A percentile compares a stretch with the other conserved stretches of the same genome.
Conservation (phyloP, 2,888 invertebrate genomes). For the Thereva unica region DNA sequence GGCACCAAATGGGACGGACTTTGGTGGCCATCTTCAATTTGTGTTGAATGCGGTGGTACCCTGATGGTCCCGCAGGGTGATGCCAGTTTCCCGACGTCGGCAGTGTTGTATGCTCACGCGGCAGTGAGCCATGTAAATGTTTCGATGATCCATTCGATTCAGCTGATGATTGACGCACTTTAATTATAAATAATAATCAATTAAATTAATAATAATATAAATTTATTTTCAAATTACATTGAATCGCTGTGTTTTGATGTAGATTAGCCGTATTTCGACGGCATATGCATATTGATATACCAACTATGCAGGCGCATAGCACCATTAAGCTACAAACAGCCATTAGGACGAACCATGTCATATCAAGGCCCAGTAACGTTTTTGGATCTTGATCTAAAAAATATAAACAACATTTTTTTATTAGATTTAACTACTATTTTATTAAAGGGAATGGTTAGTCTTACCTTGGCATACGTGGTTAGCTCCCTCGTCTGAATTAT, state of each 20-base stretch:
- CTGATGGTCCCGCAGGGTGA: conserved; percentile 83
- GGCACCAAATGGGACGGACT: conserved; percentile 93
- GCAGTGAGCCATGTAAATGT: conserved; percentile 64
- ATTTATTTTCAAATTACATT: conserved; percentile 48
- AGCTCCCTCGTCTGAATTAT: conserved; percentile 89
- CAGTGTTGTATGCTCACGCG: conserved; percentile 63
- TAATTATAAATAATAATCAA: conserved; percentile 6
- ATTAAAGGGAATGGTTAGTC: conserved; percentile 45
- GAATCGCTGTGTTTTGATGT: conserved; percentile 61
- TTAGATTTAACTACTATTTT: background rate
- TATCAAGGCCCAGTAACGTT: conserved; percentile 72
- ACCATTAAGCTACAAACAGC: conserved; percentile 72
- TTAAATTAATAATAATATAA: conserved; percentile 1
- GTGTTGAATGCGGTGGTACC: conserved; percentile 60
- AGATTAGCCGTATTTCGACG: conserved; percentile 64
- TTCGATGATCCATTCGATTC: conserved; percentile 72
- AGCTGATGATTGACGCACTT: conserved; percentile 58
- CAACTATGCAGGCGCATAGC: conserved; percentile 70
- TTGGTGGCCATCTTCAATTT: conserved; percentile 68
- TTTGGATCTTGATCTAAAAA: conserved; percentile 64
- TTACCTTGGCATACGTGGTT: conserved; percentile 85
- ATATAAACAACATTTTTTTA: conserved; percentile 1
- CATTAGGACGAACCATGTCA: conserved; percentile 76
- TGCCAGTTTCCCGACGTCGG: conserved; percentile 89
- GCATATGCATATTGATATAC: conserved; percentile 76